Conservation (phyloP, 2,113 vertebrate species). For the Morone chrysops region DNA sequence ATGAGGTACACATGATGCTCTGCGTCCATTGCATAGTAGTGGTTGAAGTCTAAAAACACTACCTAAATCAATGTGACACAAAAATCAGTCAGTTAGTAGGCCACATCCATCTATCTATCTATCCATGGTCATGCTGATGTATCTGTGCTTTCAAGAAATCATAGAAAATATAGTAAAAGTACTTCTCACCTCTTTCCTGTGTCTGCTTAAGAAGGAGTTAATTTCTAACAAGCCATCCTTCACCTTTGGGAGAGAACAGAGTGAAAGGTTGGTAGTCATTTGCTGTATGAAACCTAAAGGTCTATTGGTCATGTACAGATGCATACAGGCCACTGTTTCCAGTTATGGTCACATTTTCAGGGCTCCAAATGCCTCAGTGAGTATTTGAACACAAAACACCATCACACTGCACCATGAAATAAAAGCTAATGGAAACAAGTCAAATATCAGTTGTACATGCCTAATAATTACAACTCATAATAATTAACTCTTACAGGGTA, state of each 20-base stretch:
- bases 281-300: background rate
- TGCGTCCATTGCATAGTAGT: conserved; percentile 96
- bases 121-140: background rate
- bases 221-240: conserved; percentile 92
- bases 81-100: background rate
- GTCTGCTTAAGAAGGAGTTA: conserved; percentile 87
- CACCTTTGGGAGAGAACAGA: conserved; percentile 71
- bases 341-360: background rate
- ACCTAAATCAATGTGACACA: conserved; percentile 79
- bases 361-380: background rate
- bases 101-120: background rate
- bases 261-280: background rate
- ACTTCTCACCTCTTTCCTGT: conserved; percentile 81
- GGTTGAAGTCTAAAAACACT: conserved; percentile 97
- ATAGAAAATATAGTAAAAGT: background rate
- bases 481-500: too few relatives aligned
- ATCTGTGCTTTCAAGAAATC: background rate
- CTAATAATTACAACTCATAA: too few relatives aligned
- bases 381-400: background rate
- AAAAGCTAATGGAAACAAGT: background rate
- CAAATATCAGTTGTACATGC: too few relatives aligned
- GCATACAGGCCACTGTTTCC: background rate
- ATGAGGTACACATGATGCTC: conserved; percentile 90
- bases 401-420: background rate
- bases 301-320: background rate